A percentile compares a stretch with the other conserved stretches of the same genome.
phyloP scores from a whole-genome alignment of 2,888 invertebrate genomes.

The Oegoconia quadripuncta region DNA sequence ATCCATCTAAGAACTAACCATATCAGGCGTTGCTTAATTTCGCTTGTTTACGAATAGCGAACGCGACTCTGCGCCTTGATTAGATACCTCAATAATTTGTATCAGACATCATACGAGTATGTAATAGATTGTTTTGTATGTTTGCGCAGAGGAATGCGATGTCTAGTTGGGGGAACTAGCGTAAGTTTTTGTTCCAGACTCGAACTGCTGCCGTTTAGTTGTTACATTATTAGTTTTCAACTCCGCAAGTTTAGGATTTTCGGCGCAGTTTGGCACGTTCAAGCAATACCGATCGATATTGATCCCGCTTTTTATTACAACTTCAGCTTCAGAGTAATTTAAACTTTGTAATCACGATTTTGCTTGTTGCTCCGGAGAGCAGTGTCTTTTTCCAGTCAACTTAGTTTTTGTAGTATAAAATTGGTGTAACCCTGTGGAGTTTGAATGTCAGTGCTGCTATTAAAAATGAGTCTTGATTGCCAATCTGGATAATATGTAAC shows the following conservation, averaged over 20 bases:
- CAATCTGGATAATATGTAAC: too few species aligned
- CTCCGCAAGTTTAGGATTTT: slow-evolving; percentile 58
- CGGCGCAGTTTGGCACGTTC: slow-evolving; percentile 40
- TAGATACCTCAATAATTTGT: too few species aligned
- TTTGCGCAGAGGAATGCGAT: slow-evolving; percentile 1
- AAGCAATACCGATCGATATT: slow-evolving; percentile 50
- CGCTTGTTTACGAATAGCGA: too few species aligned
- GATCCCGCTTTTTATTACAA: slow-evolving; percentile 39
- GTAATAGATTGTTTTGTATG: background rate
- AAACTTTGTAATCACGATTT: slow-evolving; percentile 37
- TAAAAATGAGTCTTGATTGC: too few species aligned
- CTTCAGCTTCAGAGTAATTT: slow-evolving; percentile 31
- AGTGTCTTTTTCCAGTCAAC: slow-evolving; percentile 29
- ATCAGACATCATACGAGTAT: too few species aligned
- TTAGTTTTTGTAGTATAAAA: too few species aligned
- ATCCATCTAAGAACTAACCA: too few species aligned
- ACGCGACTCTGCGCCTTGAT: too few species aligned
- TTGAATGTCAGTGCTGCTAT: too few species aligned
- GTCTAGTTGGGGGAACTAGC: slow-evolving; percentile 4
- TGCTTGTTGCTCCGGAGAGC: slow-evolving; percentile 17
- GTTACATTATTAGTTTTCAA: slow-evolving; percentile 71
- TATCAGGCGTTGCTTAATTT: too few species aligned
- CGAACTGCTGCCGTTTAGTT: slow-evolving; percentile 42
- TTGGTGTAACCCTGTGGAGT: too few species aligned
- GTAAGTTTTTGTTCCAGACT: slow-evolving; percentile 50